These are phyloP conservation scores for Cantharis nigra DNA, from an alignment of 2,888 invertebrate genomes.

Conservation along the genomic window DNA sequence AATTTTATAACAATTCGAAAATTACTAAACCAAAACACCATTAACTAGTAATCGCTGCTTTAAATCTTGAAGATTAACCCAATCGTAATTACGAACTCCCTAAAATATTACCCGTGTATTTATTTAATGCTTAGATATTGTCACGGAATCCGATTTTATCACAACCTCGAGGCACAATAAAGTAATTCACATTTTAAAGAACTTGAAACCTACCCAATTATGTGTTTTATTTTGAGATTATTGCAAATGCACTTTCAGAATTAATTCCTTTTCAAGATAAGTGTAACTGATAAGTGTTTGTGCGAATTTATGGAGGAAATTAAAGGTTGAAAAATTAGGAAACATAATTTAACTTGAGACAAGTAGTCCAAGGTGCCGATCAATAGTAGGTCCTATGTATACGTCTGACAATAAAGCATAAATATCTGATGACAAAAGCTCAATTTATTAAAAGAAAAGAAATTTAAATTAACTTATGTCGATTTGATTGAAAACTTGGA, in stretches of 20 bases:
- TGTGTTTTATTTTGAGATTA: background rate
- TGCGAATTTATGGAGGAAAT: background rate
- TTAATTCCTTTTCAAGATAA: background rate
- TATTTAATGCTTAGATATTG: background rate
- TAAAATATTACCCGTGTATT: background rate
- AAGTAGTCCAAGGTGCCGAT: background rate
- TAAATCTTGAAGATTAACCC: background rate
- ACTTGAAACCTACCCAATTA: background rate
- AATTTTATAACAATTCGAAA: background rate
- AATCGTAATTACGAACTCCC: background rate
- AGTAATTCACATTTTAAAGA: background rate
- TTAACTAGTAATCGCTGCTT: background rate
- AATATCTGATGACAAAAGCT: background rate
- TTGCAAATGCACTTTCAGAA: background rate
- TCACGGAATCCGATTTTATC: background rate
- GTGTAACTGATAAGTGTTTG: background rate
- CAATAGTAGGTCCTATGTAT: background rate
- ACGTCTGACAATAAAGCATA: background rate
- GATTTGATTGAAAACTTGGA: background rate
- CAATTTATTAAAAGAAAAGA: background rate
- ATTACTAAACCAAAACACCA: background rate
- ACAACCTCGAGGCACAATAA: background rate
- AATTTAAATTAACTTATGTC: background rate
- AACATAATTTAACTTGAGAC: background rate
- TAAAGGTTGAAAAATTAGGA: background rate